Base-by-base conservation (phyloP, 2,113 vertebrate genomes). In the Ramphastos sulfuratus region DNA sequence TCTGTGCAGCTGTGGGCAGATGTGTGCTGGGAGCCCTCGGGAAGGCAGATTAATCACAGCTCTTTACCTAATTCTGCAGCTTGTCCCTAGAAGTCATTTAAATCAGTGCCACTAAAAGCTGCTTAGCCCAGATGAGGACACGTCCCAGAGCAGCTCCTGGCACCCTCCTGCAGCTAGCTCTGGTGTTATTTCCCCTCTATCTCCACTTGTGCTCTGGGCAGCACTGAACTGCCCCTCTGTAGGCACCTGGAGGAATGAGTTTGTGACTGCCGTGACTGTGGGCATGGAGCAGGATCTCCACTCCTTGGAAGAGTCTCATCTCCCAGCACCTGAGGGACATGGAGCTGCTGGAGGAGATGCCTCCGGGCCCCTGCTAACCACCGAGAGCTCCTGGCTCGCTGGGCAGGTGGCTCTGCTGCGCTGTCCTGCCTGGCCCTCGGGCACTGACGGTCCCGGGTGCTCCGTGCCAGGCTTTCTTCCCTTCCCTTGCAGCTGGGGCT, bases 41-140 rank as follows among this genome's bases (percentile, higher is more conserved):
- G 89, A 92, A 92, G 31, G 74, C 87, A 83, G 87, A 87, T 89
- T 93, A 93, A 93, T 79, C 85, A 55, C 7, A 91, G 30, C 46
- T 14, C 31, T 93, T 76, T 92, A 75, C 55, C 83, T 90, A 82
- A 87, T 59, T 12, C 15, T 90, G 28, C 31, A 83, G 67, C 79
- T 85, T 93, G 85, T 71, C 46, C 42, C 69, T 90, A 84, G 90
- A 90, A 94, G 42, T 37, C 78, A 48, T 77, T 88, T 93, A 72
- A 73, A 79, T 91, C 84, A 85, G 50, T 46, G 59, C 77, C 84
- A 94, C 95, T 88, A 78, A 84, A 92, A 92, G 77, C 70, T 96
- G 66, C 81, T 96, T 95, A 87, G 84, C 85, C 74, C 82, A 71
- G 18, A 35, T 79, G 59, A 48, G 35, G 18, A 8, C n/a, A 56